phyloP scores from a whole-genome alignment of 2,797 vertebrate species.

The Pangasius larnaudii region DNA sequence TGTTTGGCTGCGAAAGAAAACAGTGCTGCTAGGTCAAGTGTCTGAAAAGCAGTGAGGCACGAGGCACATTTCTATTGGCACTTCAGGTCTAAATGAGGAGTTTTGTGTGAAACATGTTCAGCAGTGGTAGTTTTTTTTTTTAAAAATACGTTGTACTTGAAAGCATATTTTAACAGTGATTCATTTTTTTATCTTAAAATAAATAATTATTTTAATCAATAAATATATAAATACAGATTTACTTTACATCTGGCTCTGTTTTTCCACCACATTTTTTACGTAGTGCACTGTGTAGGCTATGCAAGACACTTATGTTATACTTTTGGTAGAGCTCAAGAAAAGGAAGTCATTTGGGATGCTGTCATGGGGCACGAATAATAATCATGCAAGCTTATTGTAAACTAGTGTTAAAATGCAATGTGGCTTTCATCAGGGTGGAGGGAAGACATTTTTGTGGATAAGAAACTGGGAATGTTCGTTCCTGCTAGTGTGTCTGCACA shows the following conservation, averaged over 20 bases:
- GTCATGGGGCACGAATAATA: background rate
- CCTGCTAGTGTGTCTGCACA: background rate
- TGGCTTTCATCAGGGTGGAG: background rate
- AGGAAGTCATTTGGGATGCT: background rate
- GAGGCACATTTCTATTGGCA: background rate
- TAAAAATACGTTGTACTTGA: background rate
- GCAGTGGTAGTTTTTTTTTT: background rate
- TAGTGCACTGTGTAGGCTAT: background rate
- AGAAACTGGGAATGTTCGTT: constrained; percentile 1
- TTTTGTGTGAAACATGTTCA: background rate
- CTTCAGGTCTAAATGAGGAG: background rate
- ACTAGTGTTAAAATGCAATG: background rate
- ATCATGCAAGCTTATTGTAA: background rate
- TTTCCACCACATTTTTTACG: background rate
- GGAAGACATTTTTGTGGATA: background rate
- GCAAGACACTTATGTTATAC: background rate
- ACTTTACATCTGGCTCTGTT: background rate
- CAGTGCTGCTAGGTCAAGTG: constrained; percentile 8
- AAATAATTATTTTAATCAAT: background rate
- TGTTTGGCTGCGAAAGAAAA: background rate
- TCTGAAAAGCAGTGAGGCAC: background rate
- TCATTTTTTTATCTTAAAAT: background rate
- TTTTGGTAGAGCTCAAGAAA: background rate
- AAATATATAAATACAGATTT: background rate
- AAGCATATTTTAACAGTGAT: background rate